Conservation (phyloP, 2,888 invertebrate genomes). For the Chloroclystis v-ata region DNA sequence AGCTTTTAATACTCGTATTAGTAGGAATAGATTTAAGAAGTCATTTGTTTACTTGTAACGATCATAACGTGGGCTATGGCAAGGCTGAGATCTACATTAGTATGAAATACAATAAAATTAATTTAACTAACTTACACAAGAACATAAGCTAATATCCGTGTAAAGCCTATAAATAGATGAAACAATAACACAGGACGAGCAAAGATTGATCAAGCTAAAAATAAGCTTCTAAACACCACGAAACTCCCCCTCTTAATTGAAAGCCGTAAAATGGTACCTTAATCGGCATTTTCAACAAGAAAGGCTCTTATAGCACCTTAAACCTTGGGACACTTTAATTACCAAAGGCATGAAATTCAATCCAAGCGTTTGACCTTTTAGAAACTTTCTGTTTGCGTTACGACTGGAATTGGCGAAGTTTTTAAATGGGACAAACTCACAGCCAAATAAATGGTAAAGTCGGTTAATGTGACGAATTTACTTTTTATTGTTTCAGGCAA, state of each 20-base stretch:
- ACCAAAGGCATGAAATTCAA: slow-evolving; percentile 6
- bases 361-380: slow-evolving; percentile 15
- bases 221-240: background rate
- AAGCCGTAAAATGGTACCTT: background rate
- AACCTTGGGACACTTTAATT: slow-evolving; percentile 1
- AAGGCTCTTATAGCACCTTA: background rate
- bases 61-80: no score
- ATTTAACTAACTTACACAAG: no score
- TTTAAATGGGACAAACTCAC: slow-evolving; percentile 6
- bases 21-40: no score
- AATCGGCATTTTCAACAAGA: background rate
- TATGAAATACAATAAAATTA: no score
- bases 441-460: slow-evolving; percentile 18
- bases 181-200: no score
- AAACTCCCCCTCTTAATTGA: background rate
- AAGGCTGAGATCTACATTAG: no score
- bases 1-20: no score
- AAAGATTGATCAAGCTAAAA: no score
- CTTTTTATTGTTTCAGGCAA: background rate
- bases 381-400: slow-evolving; percentile 13
- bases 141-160: no score
- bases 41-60: no score
- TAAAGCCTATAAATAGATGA: no score
- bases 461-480: background rate
- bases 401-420: slow-evolving; percentile 14